Evolutionary conservation across 2,888 invertebrate species (phyloP).

Genomic region (Caenorhabditis plicata): DNA sequence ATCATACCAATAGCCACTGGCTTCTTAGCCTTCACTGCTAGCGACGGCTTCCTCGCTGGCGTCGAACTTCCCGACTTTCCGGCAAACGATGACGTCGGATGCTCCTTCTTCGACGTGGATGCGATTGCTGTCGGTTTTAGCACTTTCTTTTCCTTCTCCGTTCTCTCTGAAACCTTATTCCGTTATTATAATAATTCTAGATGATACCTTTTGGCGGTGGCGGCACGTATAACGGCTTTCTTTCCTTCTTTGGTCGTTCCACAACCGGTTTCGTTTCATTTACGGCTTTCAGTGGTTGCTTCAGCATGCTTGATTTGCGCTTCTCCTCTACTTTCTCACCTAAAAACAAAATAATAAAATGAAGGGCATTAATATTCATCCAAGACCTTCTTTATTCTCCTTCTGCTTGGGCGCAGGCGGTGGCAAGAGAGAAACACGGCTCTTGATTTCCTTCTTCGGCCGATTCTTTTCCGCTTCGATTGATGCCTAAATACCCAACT

Average conservation of each 20-base stretch:
- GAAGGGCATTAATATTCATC: not conserved
- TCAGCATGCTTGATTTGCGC: slow-evolving; percentile 11
- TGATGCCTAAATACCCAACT: slow-evolving; percentile 72
- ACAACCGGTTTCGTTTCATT: slow-evolving; percentile 28
- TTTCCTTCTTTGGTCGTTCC: slow-evolving; percentile 37
- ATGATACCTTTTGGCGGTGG: slow-evolving; percentile 40
- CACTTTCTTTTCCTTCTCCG: slow-evolving; percentile 27
- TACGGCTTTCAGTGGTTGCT: slow-evolving; percentile 31
- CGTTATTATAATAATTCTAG: not conserved
- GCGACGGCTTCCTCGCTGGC: slow-evolving; percentile 6
- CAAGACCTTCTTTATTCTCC: slow-evolving; percentile 33
- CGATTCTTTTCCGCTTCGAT: slow-evolving; percentile 74
- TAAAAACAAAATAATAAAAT: slow-evolving; percentile 6
- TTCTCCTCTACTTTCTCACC: slow-evolving; percentile 22
- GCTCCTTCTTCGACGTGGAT: slow-evolving; percentile 7
- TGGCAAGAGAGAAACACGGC: slow-evolving; percentile 37
- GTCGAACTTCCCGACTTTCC: slow-evolving; percentile 12
- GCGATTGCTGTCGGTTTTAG: slow-evolving; percentile 2
- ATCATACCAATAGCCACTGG: slow-evolving; percentile 14
- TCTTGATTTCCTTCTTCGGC: slow-evolving; percentile 78
- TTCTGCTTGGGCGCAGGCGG: slow-evolving; percentile 36
- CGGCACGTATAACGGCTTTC: slow-evolving; percentile 44
- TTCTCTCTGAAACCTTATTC: slow-evolving; percentile 19
- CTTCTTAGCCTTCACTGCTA: slow-evolving; percentile 8
- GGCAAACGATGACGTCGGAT: slow-evolving; percentile 43